Evolutionary conservation across 1,140 invertebrate genomes (phyloP), one percentile per base, ranked within the genome.

Genomic region (Drosophila biarmipes): DNA sequence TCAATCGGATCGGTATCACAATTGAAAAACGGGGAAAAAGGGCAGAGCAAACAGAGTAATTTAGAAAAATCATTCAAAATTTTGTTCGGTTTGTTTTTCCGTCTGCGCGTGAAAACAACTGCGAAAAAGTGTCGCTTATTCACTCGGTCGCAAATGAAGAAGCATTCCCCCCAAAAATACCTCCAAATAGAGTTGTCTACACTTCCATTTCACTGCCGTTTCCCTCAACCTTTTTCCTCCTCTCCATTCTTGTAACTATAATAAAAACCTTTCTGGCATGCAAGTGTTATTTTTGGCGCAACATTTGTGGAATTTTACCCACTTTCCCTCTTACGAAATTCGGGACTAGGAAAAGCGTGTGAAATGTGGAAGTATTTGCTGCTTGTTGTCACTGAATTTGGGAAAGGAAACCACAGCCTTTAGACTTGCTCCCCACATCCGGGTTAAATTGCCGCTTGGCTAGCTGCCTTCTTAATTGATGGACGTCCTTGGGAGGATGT

Each of bases 221-320:
- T 6, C 61, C 38, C 56, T n/a, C 24, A n/a, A 10, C 17, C n/a
- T 42, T 21, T 40, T 31, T 14, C 21, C 34, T 15, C 6, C 24
- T 38, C n/a, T 24, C 38, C 48, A 34, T 34, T 34, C 78, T 74
- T 35, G 73, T 82, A 82, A 69, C 62, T 49, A 57, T 68, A 54
- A 68, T 68, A 82, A 82, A 80, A 84, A 73, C 80, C 77, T 84
- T 86, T 87, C 78, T 75, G 82, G 78, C 64, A 87, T 86, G 78
- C 82, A 86, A 86, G 81, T 86, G 82, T 78, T 86, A 78, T 86
- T 86, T 86, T 80, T 86, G 74, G 82, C 53, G 53, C 74, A 74
- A 66, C 81, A 74, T 78, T 82, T 82, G 74, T 66, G 77, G 73
- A 66, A 74, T 77, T 67, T 53, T 52, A 61, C 24, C 35, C 31